Conservation (phyloP, 1,140 invertebrate genomes). For the Zeugodacus cucurbitae region DNA sequence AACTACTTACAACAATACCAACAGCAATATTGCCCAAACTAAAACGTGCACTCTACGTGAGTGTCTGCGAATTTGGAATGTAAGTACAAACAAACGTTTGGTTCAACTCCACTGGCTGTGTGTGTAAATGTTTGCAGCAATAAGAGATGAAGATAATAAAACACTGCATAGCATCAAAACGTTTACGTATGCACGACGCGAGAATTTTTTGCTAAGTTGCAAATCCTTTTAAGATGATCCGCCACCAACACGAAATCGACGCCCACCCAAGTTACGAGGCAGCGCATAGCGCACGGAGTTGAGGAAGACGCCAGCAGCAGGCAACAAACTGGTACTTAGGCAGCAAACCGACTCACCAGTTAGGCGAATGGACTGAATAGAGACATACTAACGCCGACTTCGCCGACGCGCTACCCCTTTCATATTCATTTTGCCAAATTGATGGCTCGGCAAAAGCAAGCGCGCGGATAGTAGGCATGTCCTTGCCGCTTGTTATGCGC, state of each 20-base stretch:
- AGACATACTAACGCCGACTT: not conserved
- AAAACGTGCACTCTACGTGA: not conserved
- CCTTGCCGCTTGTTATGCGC: not conserved
- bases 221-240: slow-evolving; percentile 39
- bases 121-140: not conserved
- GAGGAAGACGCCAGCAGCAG: not conserved
- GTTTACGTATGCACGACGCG: slow-evolving; percentile 21
- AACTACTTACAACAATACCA: not conserved
- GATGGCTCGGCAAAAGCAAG: not conserved
- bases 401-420: not conserved
- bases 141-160: not conserved
- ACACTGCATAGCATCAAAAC: not conserved
- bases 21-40: not conserved
- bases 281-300: not conserved
- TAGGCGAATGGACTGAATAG: not conserved
- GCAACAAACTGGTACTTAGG: not conserved
- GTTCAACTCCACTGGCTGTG: not conserved
- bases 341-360: not conserved
- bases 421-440: not conserved
- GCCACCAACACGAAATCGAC: not conserved
- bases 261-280: not conserved
- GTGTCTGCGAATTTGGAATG: not conserved
- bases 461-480: not conserved
- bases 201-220: slow-evolving; percentile 34
- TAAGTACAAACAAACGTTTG: not conserved